Percentiles rank a stretch among this genome's conserved stretches.
Conservation (phyloP, 2,888 invertebrate species). For the Hartigia nigra region DNA sequence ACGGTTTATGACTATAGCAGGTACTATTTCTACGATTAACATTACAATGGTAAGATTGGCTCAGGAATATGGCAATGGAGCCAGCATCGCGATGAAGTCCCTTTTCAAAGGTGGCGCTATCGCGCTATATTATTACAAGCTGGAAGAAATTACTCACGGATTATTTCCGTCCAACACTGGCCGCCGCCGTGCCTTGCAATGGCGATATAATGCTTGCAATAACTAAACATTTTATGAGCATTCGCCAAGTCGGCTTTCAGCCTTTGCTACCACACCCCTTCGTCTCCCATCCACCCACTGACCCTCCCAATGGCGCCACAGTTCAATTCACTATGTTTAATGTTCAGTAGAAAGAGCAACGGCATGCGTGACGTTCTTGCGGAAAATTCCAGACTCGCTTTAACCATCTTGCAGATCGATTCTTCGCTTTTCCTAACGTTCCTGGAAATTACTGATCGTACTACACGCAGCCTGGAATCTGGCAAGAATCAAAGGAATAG, state of each 20-base stretch:
- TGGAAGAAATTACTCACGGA: slow-evolving; percentile 50
- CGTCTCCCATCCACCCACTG: background rate
- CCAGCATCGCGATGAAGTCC: background rate
- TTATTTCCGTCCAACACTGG: slow-evolving; percentile 50
- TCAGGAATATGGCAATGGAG: background rate
- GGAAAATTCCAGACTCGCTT: background rate
- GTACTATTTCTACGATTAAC: background rate
- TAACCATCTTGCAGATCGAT: background rate
- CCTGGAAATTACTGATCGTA: background rate
- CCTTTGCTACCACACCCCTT: slow-evolving; percentile 4
- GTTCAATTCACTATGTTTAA: slow-evolving; percentile 2
- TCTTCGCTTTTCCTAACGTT: background rate
- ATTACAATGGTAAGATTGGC: background rate
- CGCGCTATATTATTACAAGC: slow-evolving; percentile 43
- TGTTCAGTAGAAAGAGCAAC: background rate
- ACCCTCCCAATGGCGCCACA: background rate
- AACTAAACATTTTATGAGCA: slow-evolving; percentile 51
- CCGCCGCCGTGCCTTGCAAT: slow-evolving; percentile 30
- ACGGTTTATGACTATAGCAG: background rate
- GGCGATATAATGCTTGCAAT: slow-evolving; percentile 46
- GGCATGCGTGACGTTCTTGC: background rate
- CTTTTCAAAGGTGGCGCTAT: background rate
- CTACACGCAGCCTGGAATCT: background rate
- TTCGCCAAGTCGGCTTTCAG: slow-evolving; percentile 29
- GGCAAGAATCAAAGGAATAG: background rate